Base-by-base conservation (phyloP, 1,140 invertebrate genomes). In the Coboldia fuscipes region DNA sequence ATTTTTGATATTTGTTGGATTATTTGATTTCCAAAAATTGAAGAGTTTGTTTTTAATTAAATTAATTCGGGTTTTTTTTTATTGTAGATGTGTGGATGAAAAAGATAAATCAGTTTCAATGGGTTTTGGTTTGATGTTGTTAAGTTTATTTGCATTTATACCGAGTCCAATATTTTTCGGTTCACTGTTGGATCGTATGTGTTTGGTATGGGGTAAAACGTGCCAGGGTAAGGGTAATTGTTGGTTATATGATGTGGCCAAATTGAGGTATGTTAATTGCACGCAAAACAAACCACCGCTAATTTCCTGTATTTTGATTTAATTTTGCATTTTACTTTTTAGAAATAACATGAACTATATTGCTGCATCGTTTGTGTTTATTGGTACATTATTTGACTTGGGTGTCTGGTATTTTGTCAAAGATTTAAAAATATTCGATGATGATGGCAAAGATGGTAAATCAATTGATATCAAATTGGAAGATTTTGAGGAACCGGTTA, bases 121-220 rank as follows among this genome's bases (percentile, higher is more conserved):
- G 66, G 72, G 70, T 20, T 68, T 75, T 33, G 62, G 65, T 29
- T 50, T 75, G 39, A 70, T 63, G 38, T 56, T 74, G 23, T 66
- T 72, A 60, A 72, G 70, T 21, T 55, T 76, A 32, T 68, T 72
- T 34, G 69, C 71, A 13, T 72, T 75, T 33, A 72, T 76, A 44
- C 73, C 73, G 1, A 70, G 71, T 24, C 75, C 75, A 12, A 77
- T 78, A 38, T 56, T 77, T 22, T 77, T 75, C 45, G 75, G 75
- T 38, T 68, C 62, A 42, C 66, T 77, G 33, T 60, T 77, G 42
- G 75, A 75, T 70, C 59, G 57, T 26, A 65, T 70, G 12, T 78
- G 75, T 42, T 43, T 75, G 2, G 68, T 77, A 10, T 78, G 75
- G 75, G 75, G 74, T 12, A 74, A 72, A 46, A 76, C 74, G 8